phyloP scores from a whole-genome alignment of 2,888 invertebrate species.

The Eulithis testata region DNA sequence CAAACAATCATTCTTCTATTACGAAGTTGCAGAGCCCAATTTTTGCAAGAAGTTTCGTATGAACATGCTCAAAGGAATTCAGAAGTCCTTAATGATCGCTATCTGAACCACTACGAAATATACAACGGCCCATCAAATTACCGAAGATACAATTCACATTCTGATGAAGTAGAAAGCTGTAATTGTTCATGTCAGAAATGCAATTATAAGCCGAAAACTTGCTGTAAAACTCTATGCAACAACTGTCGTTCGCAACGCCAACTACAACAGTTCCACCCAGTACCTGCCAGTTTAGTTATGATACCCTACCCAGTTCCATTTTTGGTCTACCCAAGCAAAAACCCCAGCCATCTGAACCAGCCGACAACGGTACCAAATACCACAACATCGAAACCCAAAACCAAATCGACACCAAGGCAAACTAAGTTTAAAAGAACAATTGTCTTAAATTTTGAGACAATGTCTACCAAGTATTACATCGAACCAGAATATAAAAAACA shows the following conservation, averaged over 20 bases:
- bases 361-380: not conserved
- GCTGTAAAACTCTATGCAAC: conserved; percentile 15
- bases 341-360: not conserved
- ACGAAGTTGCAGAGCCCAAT: conserved; percentile 9
- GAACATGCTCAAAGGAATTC: not conserved
- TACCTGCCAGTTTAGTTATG: conserved; percentile 9
- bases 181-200: conserved; percentile 18
- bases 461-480: not conserved
- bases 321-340: conserved; percentile 7
- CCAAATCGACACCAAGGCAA: not conserved
- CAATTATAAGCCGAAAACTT: conserved; percentile 10
- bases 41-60: conserved; percentile 1
- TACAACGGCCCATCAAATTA: conserved; percentile 2
- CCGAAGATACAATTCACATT: not conserved
- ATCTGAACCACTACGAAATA: conserved; percentile 3
- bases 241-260: conserved; percentile 3
- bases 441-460: not conserved
- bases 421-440: too few species aligned
- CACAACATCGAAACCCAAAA: not conserved
- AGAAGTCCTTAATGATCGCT: conserved; percentile 6
- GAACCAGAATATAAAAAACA: not conserved
- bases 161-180: conserved; percentile 8
- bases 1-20: conserved; percentile 17
- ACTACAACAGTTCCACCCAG: conserved; percentile 1
- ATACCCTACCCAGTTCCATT: conserved; percentile 22